A percentile compares a stretch with the other conserved stretches of the same genome.
phyloP scores from a whole-genome alignment of 1,140 invertebrate genomes.

The Ostrea denselamellosa region DNA sequence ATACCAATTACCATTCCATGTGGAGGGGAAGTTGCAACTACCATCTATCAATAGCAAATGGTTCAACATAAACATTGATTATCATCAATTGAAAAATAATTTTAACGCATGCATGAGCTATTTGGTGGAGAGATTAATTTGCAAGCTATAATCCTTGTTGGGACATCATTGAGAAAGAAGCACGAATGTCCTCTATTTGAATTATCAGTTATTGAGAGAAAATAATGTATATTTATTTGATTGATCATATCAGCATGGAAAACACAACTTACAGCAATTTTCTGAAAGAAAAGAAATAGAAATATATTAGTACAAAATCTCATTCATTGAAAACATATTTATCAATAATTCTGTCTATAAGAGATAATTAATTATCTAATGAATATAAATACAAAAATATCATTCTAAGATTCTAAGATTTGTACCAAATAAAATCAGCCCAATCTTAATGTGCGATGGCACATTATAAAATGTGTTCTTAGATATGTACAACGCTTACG shows the following conservation, averaged over 20 bases:
- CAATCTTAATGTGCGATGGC: too few relatives aligned
- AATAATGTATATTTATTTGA: neutral
- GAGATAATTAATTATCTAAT: too few relatives aligned
- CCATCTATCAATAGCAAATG: constrained; percentile 33
- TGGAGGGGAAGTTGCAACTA: constrained; percentile 46
- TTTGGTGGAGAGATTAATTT: neutral
- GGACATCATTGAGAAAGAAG: neutral
- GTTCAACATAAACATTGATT: too few relatives aligned
- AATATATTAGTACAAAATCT: neutral
- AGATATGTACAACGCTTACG: neutral
- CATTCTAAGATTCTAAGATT: too few relatives aligned
- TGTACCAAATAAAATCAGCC: too few relatives aligned
- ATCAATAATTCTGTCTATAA: too few relatives aligned
- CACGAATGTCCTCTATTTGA: neutral
- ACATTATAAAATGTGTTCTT: too few relatives aligned
- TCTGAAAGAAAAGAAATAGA: neutral
- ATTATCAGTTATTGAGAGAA: neutral
- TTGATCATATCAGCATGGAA: neutral
- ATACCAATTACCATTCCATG: constrained; percentile 51
- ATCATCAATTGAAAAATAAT: too few relatives aligned
- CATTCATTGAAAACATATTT: neutral
- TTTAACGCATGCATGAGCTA: too few relatives aligned
- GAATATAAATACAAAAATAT: too few relatives aligned
- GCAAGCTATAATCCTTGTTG: neutral
- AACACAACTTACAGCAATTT: neutral